These are phyloP conservation scores for Stegastes partitus DNA, from an alignment of 2,113 vertebrate genomes.

Conservation along the genomic window DNA sequence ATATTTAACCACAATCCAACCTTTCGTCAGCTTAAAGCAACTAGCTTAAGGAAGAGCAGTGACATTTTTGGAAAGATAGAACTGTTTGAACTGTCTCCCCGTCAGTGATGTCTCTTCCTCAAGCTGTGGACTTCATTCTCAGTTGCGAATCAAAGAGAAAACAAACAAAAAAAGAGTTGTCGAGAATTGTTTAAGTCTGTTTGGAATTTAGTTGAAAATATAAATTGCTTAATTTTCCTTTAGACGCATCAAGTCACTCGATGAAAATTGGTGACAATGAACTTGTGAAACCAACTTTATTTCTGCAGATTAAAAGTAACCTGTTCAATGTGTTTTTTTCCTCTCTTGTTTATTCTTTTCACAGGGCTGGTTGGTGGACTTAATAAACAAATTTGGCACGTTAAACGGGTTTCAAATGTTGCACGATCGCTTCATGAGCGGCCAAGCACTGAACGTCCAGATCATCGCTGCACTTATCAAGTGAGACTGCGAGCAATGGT, in stretches of 20 bases:
- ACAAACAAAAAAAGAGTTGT: too few species aligned
- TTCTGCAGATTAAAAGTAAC: neutral
- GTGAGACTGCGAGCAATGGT: conserved; percentile 81
- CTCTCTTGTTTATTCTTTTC: conserved; percentile 51
- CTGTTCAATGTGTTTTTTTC: neutral
- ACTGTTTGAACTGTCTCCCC: neutral
- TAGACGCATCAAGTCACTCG: too few species aligned
- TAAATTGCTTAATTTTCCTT: too few species aligned
- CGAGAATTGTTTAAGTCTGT: too few species aligned
- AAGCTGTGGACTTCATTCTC: neutral
- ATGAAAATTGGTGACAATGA: neutral
- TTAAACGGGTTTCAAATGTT: conserved; percentile 99
- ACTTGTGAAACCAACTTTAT: neutral
- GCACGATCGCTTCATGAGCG: conserved; percentile 98
- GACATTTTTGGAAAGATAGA: neutral
- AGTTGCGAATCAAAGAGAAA: neutral
- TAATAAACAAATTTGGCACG: conserved; percentile 99
- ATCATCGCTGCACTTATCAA: conserved; percentile 99
- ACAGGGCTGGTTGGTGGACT: conserved; percentile 99
- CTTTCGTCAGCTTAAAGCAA: neutral
- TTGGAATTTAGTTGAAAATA: too few species aligned
- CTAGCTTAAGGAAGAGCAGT: neutral
- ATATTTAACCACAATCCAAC: neutral
- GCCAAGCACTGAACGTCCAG: conserved; percentile 98
- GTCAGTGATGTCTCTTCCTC: neutral